Evolutionary conservation across 1,140 invertebrate genomes (phyloP), one percentile per base, ranked within the genome.

Genomic region (Sesamia nonagrioides): DNA sequence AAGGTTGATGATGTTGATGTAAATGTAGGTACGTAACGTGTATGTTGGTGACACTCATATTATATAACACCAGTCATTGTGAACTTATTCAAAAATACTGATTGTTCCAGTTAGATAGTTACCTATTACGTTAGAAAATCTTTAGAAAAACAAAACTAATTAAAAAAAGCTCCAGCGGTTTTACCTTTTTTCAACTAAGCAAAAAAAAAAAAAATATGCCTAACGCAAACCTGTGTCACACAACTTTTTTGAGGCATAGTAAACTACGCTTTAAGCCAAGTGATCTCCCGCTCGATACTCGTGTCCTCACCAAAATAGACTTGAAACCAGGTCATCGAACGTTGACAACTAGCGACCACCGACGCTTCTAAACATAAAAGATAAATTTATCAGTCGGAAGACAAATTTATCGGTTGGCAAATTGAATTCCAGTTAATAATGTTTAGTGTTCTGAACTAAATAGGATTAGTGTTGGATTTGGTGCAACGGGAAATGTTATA

Each of bases 241-340:
- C 27, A 66, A 52, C 63, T 77, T 77, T 48, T 73, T 75, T 75
- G 15, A 75, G 21, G 58, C 73, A 60, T 61, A 75, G 73, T 56
- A 75, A 61, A 75, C 40, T 60, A 48, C 58, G 21, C 54, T 48
- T 63, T 50, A 56, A 61, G 73, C 63, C 60, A 77, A 77, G 50
- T 68, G 75, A 77, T 77, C 61, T 33, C 21, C 56, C 71, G 75
- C 63, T 78, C 71, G 80, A 84, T 79, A 74, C 79, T 80, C 75
- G 78, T 60, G 79, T 48, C 58, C 72, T 54, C 66, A 52, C 78
- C 42, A 45, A 81, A 86, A 86, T 84, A 84, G 82, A 84, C 52
- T n/a, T 61, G 52, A 84, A 86, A 86, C 42, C 84, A 76, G 84
- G 84, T 84, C 84, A 86, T 84, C 80, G 84, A 48, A 82, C 84